Evolutionary conservation across 2,888 invertebrate genomes (phyloP).

Genomic region (Hypomecis punctinalis): DNA sequence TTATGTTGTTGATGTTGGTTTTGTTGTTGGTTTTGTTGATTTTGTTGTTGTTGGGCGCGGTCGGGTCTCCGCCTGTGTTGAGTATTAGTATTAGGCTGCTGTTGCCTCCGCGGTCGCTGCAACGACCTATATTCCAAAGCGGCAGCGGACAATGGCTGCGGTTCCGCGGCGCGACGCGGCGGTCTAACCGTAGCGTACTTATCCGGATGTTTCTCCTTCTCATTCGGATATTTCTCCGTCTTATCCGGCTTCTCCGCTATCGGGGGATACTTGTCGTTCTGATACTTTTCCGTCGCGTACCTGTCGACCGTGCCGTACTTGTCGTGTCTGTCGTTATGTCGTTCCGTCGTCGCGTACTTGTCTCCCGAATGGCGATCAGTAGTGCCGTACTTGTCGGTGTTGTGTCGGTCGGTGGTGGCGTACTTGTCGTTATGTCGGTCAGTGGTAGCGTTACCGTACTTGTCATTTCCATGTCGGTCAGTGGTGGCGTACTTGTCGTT

Average conservation of each 20-base stretch:
- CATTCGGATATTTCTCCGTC: not conserved
- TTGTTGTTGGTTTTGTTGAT: slow-evolving; percentile 32
- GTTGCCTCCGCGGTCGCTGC: slow-evolving; percentile 80
- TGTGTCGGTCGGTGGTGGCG: slow-evolving; percentile 18
- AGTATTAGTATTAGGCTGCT: slow-evolving; percentile 45
- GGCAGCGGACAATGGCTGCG: slow-evolving; percentile 83
- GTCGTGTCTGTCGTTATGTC: slow-evolving; percentile 16
- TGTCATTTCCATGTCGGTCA: not conserved
- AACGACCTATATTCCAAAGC: slow-evolving; percentile 86
- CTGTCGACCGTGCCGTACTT: slow-evolving; percentile 4
- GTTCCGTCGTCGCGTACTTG: slow-evolving; percentile 1
- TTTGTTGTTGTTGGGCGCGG: slow-evolving; percentile 22
- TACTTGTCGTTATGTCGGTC: slow-evolving; percentile 15
- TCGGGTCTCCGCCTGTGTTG: slow-evolving; percentile 51
- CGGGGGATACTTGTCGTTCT: slow-evolving; percentile 52
- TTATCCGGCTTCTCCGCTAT: slow-evolving; percentile 45
- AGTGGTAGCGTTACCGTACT: slow-evolving; percentile 3
- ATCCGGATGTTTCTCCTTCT: slow-evolving; percentile 42
- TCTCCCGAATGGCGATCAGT: slow-evolving; percentile 10
- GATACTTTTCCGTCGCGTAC: slow-evolving; percentile 11
- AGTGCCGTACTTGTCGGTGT: slow-evolving; percentile 15
- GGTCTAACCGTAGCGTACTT: slow-evolving; percentile 79
- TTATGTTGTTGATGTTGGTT: slow-evolving; percentile 45
- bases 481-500: slow-evolving; percentile 16
- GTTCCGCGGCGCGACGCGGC: slow-evolving; percentile 64